Evolutionary conservation across 2,888 invertebrate species (phyloP), one percentile per base, ranked within the genome.

Genomic region (Agrotis puta): DNA sequence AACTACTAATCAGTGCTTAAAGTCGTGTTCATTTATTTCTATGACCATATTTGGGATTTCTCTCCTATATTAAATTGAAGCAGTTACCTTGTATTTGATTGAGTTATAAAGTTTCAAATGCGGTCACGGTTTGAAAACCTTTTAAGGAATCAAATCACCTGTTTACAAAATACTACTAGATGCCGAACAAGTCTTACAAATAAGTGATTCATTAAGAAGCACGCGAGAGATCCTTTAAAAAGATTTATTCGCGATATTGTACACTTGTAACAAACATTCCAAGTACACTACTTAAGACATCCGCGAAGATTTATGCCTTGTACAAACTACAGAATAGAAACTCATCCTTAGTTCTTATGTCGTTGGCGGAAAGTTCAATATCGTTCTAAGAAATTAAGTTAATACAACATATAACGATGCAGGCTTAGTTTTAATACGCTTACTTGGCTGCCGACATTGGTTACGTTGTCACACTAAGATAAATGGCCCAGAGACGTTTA

Each of bases 391-490:
- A 82, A 78, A 80, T 80, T 73, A 76, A 70, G 78, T 83, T 87
- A 86, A 84, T 87, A 85, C 84, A 73, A 84, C 73, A 82, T 84
- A 78, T 82, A 86, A 85, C 67, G 81, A 88, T 85, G 88, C 84
- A 83, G 87, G 88, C 86, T 90, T 89, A 90, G 86, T 90, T 88
- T 90, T 90, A 90, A 92, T 90, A 91, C 90, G 88, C 87, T 89
- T 88, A 90, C 91, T 90, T 91, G 88, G 88, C 89, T 89, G 88
- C 88, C 87, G 88, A 92, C 91, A 92, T 88, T 88, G 90, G 90
- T 91, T 87, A 77, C 84, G 91, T 92, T 93, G 94, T 93, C 94
- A 92, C 89, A 90, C 78, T 81, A 90, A 92, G 94, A 94, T 94
- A 94, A 91, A 95, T 93, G 90, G 85, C 75, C 84, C 85, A 87